Evolutionary conservation across 53 echinoderm and acorn worm genomes (phyloP).

Genomic region (Hippasteria phrygiana): DNA sequence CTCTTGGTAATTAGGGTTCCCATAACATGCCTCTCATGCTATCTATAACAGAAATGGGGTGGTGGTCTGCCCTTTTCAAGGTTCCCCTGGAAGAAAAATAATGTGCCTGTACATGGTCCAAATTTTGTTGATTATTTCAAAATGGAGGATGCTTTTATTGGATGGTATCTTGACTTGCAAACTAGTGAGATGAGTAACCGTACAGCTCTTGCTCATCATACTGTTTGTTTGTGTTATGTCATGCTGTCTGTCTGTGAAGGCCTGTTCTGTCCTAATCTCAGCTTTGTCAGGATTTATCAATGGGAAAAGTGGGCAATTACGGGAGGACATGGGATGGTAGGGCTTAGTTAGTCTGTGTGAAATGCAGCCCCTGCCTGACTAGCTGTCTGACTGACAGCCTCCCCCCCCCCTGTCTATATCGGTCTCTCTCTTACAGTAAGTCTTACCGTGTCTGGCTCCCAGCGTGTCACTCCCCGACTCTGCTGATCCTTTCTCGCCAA

Average conservation of each 20-base stretch:
- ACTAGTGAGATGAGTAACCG: too few relatives aligned
- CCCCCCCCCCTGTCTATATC: background rate
- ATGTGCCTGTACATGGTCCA: background rate
- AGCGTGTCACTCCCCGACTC: background rate
- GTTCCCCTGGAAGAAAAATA: background rate
- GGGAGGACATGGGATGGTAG: too few relatives aligned
- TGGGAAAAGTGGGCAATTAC: too few relatives aligned
- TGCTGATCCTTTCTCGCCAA: background rate
- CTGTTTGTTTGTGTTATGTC: background rate
- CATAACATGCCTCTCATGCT: background rate
- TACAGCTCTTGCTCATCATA: too few relatives aligned
- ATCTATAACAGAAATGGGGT: constrained; percentile 1
- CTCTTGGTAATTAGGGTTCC: constrained; percentile 39
- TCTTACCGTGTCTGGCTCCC: background rate
- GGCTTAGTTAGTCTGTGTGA: too few relatives aligned
- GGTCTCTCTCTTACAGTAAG: constrained; percentile 9
- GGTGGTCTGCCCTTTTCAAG: constrained; percentile 25
- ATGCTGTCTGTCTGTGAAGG: background rate
- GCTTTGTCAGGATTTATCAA: too few relatives aligned
- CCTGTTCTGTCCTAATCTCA: background rate
- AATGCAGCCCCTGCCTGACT: background rate
- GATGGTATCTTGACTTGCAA: too few relatives aligned
- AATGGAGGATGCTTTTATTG: too few relatives aligned
- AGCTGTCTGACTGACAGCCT: background rate
- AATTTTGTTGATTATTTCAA: too few relatives aligned